Percentiles rank a stretch among this genome's conserved stretches.
phyloP scores from a whole-genome alignment of 2,797 vertebrate genomes.

The Halcyon badia region DNA sequence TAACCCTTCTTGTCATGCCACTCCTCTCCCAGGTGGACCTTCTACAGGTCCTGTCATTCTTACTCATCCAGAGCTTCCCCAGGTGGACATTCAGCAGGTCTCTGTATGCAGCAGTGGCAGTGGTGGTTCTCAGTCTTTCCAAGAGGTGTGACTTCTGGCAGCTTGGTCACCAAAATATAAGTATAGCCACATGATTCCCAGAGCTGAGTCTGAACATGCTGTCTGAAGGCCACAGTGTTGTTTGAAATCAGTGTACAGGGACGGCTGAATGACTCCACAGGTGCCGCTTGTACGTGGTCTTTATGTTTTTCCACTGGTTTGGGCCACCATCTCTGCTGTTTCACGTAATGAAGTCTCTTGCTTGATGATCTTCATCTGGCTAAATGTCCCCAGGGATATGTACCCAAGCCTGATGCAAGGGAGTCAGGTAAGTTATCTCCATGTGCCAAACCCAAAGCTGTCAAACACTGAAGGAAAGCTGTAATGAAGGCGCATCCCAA shows the following conservation, averaged over 20 bases:
- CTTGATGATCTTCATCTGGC: neutral
- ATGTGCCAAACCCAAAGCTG: neutral
- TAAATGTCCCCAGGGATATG: neutral
- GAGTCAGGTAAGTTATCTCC: neutral
- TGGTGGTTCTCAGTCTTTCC: neutral
- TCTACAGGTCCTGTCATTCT: neutral
- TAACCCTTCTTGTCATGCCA: neutral
- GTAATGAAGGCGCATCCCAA: neutral
- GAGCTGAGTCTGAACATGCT: fast-evolving
- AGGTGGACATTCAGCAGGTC: neutral
- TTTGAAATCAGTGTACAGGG: neutral
- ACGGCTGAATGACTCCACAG: neutral
- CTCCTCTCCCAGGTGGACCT: neutral
- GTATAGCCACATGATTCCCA: neutral
- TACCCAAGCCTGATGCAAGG: neutral
- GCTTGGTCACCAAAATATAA: neutral
- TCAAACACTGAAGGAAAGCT: neutral
- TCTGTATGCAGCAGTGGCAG: neutral
- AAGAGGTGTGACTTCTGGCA: neutral
- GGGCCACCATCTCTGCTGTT: neutral
- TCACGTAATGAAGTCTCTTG: neutral
- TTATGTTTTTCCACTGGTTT: neutral
- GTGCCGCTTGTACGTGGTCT: neutral
- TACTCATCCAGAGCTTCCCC: neutral
- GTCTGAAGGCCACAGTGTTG: neutral